Percentiles rank a stretch among this genome's conserved stretches.
phyloP scores from a whole-genome alignment of 2,797 vertebrate genomes.

The Phataginus tricuspis region DNA sequence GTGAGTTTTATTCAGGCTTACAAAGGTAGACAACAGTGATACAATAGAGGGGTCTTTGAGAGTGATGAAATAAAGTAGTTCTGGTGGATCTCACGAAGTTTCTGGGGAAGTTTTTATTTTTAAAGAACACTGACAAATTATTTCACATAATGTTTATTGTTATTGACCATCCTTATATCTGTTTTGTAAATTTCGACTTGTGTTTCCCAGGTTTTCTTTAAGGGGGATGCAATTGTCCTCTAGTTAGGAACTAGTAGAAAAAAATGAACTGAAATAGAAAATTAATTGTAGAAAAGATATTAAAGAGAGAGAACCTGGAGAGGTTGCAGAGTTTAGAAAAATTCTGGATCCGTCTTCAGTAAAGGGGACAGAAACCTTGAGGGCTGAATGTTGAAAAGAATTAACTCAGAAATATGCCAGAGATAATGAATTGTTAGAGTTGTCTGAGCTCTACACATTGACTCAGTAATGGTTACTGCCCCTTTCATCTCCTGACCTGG shows the following conservation, averaged over 20 bases:
- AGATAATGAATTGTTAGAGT: background rate
- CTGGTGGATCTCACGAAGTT: background rate
- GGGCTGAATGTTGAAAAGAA: background rate
- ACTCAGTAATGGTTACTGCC: background rate
- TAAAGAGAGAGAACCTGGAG: background rate
- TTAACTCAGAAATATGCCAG: background rate
- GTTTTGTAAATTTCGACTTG: background rate
- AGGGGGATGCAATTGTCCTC: background rate
- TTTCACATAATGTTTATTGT: background rate
- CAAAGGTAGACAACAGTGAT: background rate
- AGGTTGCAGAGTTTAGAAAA: background rate
- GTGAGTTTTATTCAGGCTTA: slow-evolving; percentile 25
- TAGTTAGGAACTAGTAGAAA: background rate
- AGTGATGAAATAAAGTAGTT: background rate
- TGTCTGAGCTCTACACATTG: too few species aligned
- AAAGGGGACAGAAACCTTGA: background rate
- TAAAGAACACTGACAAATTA: background rate
- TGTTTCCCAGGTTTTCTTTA: background rate
- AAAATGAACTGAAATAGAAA: slow-evolving; percentile 23
- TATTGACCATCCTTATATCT: background rate
- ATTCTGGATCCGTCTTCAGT: background rate
- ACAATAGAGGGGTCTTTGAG: background rate
- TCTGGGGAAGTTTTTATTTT: background rate
- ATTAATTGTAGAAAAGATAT: background rate
- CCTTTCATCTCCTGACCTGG: background rate